These are phyloP conservation scores for Gymnocephalus cernua DNA, from an alignment of 2,113 vertebrate species.

Conservation along the genomic window DNA sequence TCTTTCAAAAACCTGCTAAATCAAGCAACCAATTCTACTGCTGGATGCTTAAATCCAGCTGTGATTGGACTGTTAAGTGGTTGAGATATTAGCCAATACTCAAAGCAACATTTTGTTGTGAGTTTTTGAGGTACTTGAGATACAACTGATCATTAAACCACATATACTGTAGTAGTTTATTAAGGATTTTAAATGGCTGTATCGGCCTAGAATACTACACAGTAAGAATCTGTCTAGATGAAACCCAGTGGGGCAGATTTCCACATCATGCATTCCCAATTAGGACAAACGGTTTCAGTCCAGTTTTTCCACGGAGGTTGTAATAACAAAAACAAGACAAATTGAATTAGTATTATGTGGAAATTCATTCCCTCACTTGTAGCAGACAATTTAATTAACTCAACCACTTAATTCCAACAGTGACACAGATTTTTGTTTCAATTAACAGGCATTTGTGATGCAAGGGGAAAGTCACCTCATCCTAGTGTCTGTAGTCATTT, in stretches of 20 bases:
- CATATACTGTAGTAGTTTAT: background rate
- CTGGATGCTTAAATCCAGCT: background rate
- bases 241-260: background rate
- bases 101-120: background rate
- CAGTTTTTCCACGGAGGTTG: background rate
- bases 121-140: no score
- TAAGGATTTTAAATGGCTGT: background rate
- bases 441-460: slow-evolving; percentile 13
- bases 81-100: background rate
- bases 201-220: no score
- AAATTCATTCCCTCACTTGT: background rate
- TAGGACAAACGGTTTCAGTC: background rate
- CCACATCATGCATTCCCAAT: background rate
- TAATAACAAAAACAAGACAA: slow-evolving; percentile 15
- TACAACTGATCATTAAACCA: no score
- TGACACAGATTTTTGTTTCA: background rate
- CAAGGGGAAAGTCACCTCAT: slow-evolving; percentile 9
- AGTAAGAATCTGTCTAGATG: no score
- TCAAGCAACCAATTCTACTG: background rate
- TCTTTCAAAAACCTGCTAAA: background rate
- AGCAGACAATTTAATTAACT: slow-evolving; percentile 17
- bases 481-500: slow-evolving; percentile 14
- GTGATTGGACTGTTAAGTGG: background rate
- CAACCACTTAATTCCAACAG: background rate
- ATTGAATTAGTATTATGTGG: background rate